Evolutionary conservation across 1,140 invertebrate species (phyloP).

Genomic region (Tetragnatha versicolor): DNA sequence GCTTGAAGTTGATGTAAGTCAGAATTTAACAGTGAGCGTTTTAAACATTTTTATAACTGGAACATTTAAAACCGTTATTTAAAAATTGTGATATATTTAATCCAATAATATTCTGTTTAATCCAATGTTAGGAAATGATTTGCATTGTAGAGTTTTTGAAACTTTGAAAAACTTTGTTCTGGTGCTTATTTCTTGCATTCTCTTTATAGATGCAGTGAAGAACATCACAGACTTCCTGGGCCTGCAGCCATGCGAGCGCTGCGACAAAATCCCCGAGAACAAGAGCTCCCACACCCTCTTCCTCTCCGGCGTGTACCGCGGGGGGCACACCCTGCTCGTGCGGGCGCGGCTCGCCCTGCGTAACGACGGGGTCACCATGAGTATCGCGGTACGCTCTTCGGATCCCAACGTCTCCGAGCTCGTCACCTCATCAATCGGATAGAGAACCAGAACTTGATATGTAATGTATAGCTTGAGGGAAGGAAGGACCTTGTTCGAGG

Average conservation of each 20-base stretch:
- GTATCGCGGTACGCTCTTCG: slow-evolving; percentile 72
- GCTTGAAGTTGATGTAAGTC: no score
- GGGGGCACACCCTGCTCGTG: slow-evolving; percentile 87
- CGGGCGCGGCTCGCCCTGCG: slow-evolving; percentile 80
- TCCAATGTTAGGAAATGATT: no score
- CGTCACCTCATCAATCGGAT: slow-evolving; percentile 84
- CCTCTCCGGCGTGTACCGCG: slow-evolving; percentile 84
- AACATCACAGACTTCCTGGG: slow-evolving; percentile 88
- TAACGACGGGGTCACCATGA: slow-evolving; percentile 76
- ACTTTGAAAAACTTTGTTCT: no score
- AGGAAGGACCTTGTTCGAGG: no score
- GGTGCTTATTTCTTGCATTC: slow-evolving; percentile 22
- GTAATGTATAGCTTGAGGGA: no score
- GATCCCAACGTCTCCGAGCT: slow-evolving; percentile 77
- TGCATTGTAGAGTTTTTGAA: no score
- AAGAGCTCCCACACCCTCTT: slow-evolving; percentile 82
- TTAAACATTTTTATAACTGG: no score
- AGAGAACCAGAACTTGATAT: slow-evolving; percentile 60
- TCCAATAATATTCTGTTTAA: no score
- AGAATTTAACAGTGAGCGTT: no score
- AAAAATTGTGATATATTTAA: no score
- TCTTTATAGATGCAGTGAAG: slow-evolving; percentile 77
- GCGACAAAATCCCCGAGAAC: slow-evolving; percentile 84
- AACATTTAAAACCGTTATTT: no score
- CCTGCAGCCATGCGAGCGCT: slow-evolving; percentile 83